Evolutionary conservation across 1,140 invertebrate species (phyloP), one percentile per base, ranked within the genome.

Genomic region (Papilio machaon): DNA sequence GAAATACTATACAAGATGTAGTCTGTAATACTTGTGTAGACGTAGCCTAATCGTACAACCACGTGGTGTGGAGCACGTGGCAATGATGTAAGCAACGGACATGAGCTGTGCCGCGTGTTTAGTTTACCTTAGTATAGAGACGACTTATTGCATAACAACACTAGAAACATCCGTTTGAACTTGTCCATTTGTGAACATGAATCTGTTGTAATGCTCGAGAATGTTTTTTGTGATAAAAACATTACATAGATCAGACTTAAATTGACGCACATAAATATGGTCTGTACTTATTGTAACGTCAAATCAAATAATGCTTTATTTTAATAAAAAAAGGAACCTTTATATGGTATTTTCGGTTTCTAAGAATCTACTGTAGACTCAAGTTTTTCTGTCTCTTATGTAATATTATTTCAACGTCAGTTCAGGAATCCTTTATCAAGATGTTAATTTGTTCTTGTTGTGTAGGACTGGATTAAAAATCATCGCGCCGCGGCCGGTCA

Each of bases 381-480:
- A 52, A 52, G 49, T 43, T 4, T 43, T 30, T 43, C 4, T 43
- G 4, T 43, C 1, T 43, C 38, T 43, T 52, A 52, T 52, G 49
- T 19, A 30, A 64, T 7, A 30, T 5, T 15, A 17, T 64, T 35
- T 8, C 23, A 17, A n/a, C 2, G 30, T 13, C 19, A 64, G 23
- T 64, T 30, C 9, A 38, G 17, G 13, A 17, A 70, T 35, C 30
- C 30, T 70, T 70, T 70, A 70, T 35, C 64, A 35, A 70, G 11
- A 70, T 38, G 3, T 70, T 70, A 70, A 35, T 70, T 38, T 35
- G 30, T 70, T 15, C 64, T 1, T 70, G 64, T 13, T 15, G 4
- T 13, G 10, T 10, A 67, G 60, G 11, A 35, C 64, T 46, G 74
- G 1, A 76, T 76, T 76, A 76, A 47, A 76, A 76, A 46, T 49